phyloP scores from a whole-genome alignment of 2,797 vertebrate genomes.

The Clarias fuscus region DNA sequence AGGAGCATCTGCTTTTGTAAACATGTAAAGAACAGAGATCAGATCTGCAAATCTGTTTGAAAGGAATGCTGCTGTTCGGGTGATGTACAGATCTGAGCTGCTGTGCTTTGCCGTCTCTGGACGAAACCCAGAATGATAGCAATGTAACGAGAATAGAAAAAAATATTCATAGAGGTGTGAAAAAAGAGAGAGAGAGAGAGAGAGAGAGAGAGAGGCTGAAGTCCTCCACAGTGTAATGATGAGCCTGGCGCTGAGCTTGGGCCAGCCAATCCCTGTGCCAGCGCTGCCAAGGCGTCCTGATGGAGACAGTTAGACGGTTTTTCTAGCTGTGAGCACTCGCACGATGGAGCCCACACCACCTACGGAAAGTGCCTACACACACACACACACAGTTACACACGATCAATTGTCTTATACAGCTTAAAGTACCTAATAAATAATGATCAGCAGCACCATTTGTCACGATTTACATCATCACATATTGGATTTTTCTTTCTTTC shows the following conservation, averaged over 20 bases:
- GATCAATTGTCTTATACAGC: background rate
- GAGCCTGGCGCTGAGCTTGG: slow-evolving; percentile 43
- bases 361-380: slow-evolving; percentile 85
- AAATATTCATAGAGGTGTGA: background rate
- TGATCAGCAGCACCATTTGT: background rate
- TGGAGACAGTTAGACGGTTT: slow-evolving; percentile 81
- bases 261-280: slow-evolving; percentile 56
- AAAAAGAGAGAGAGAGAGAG: background rate
- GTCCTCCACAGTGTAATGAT: slow-evolving; percentile 46
- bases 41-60: slow-evolving; percentile 32
- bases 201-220: slow-evolving; percentile 18
- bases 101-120: slow-evolving; percentile 15
- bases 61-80: slow-evolving; percentile 16
- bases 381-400: slow-evolving; percentile 13
- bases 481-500: background rate
- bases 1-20: slow-evolving; percentile 23
- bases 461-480: background rate
- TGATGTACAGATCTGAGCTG: slow-evolving; percentile 36
- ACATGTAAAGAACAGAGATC: slow-evolving; percentile 25
- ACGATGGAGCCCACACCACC: slow-evolving; percentile 97
- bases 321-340: slow-evolving; percentile 93
- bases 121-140: slow-evolving; percentile 29
- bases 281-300: slow-evolving; percentile 20
- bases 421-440: background rate
- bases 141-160: slow-evolving; percentile 7